phyloP scores from a whole-genome alignment of 2,113 vertebrate genomes.

The Trachemys scripta region DNA sequence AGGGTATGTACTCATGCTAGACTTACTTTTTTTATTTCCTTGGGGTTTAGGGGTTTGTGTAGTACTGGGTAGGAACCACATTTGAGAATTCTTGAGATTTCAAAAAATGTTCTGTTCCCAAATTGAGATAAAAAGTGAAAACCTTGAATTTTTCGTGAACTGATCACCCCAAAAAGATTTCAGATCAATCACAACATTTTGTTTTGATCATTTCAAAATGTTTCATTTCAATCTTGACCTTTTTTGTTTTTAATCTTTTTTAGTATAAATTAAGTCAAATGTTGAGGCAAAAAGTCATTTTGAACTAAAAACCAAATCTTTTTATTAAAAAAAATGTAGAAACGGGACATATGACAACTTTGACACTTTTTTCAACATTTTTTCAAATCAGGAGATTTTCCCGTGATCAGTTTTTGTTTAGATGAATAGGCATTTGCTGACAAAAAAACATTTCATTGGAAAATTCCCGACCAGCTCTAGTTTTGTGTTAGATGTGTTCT shows the following conservation, averaged over 20 bases:
- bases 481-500: background rate
- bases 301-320: background rate
- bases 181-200: background rate
- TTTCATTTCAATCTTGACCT: background rate
- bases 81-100: background rate
- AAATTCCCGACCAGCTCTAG: background rate
- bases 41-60: background rate
- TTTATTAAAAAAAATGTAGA: background rate
- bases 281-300: background rate
- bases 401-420: background rate
- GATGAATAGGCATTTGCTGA: background rate
- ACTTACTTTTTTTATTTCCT: background rate
- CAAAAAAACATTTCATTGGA: background rate
- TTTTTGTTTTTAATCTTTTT: background rate
- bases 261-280: background rate
- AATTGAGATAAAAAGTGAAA: background rate
- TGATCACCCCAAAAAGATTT: background rate
- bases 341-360: background rate
- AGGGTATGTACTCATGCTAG: fast-evolving
- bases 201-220: background rate
- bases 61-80: background rate
- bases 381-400: background rate
- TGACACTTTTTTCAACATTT: background rate
- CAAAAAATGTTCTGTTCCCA: background rate
- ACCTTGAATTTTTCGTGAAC: background rate